A percentile compares a stretch with the other conserved stretches of the same genome.
Evolutionary conservation across 64 coral and sea anemone genomes (phyloP).

Genomic region (Astreopora myriophthalma): DNA sequence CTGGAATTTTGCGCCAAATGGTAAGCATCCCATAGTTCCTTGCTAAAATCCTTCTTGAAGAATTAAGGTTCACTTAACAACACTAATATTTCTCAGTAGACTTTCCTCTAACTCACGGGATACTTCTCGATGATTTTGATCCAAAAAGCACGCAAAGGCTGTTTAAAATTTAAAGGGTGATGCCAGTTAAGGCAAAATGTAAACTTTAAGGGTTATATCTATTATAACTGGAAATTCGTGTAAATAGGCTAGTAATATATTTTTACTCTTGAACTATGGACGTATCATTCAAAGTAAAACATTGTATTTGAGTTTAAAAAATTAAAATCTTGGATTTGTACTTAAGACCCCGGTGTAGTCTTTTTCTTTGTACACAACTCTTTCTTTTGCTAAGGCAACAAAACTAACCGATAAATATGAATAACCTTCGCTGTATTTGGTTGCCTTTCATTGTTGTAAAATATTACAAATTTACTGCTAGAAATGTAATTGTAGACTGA

Average conservation of each 20-base stretch:
- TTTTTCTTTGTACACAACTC: not conserved
- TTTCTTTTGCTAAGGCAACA: not conserved
- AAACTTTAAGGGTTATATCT: not conserved
- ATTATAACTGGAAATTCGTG: slow-evolving; percentile 2
- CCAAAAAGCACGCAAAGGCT: no score
- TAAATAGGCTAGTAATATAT: slow-evolving; percentile 43
- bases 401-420: not conserved
- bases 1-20: no score
- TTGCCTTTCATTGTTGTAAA: not conserved
- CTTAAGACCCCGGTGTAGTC: not conserved
- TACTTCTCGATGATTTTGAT: no score
- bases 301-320: not conserved
- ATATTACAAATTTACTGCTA: not conserved
- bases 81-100: no score
- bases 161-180: no score
- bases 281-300: slow-evolving; percentile 5
- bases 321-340: slow-evolving; percentile 1
- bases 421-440: not conserved
- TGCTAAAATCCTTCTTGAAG: no score
- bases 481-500: not conserved
- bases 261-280: slow-evolving; percentile 13
- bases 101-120: no score
- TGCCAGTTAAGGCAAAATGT: not conserved
- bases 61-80: no score
- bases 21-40: no score